Evolutionary conservation across 2,797 vertebrate genomes (phyloP).

Genomic region (Poeciliopsis presidionis): DNA sequence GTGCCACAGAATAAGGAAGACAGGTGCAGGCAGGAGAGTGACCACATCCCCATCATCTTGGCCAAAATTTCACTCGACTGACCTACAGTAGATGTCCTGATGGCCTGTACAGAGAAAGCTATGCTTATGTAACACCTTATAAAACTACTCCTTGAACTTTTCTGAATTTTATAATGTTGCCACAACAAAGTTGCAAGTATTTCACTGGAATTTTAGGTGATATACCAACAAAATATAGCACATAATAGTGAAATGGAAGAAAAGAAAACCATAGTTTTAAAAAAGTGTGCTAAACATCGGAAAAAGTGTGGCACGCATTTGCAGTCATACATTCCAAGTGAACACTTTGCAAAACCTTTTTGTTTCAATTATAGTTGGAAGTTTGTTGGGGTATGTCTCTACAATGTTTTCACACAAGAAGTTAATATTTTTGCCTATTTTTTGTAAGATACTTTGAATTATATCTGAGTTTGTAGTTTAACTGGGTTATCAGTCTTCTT

Average conservation of each 20-base stretch:
- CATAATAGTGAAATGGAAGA: not conserved
- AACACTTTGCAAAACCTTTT: not conserved
- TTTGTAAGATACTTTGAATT: not conserved
- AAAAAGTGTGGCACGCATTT: not conserved
- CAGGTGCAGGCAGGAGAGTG: slow-evolving; percentile 73
- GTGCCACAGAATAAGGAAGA: slow-evolving; percentile 69
- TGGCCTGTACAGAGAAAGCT: slow-evolving; percentile 29
- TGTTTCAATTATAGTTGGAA: not conserved
- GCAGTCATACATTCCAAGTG: not conserved
- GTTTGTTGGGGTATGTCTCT: not conserved
- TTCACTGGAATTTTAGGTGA: not conserved
- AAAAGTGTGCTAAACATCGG: not conserved
- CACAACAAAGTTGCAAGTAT: not conserved
- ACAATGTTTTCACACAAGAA: too few species aligned
- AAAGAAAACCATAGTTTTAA: not conserved
- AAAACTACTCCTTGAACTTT: not conserved
- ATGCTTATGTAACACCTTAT: not conserved
- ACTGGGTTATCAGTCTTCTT: not conserved
- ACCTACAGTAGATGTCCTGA: slow-evolving; percentile 53
- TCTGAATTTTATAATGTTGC: not conserved
- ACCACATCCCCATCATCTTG: slow-evolving; percentile 64
- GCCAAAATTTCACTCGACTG: slow-evolving; percentile 58
- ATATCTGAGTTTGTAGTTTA: not conserved
- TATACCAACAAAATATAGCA: not conserved
- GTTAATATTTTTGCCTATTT: not conserved